Evolutionary conservation across 1,140 invertebrate genomes (phyloP).

Genomic region (Drosophila sproati): DNA sequence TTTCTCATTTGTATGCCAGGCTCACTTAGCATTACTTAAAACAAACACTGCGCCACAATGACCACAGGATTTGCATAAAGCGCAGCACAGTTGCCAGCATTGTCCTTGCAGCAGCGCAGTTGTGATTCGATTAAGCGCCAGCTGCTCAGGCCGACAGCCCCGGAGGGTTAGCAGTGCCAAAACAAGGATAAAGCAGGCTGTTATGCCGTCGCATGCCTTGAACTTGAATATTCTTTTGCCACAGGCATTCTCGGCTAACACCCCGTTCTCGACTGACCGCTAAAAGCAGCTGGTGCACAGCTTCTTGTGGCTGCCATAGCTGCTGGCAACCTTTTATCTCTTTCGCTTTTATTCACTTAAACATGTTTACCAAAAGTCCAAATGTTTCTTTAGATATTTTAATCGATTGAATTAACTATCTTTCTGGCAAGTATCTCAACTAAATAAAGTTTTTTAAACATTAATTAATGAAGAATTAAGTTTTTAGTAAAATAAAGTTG

Average conservation of each 20-base stretch:
- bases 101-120: constrained; percentile 54
- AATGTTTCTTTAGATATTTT: constrained; percentile 5
- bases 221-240: constrained; percentile 36
- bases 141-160: constrained; percentile 6
- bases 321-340: background rate
- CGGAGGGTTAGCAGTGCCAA: background rate
- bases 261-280: background rate
- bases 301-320: background rate
- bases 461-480: too few relatives aligned
- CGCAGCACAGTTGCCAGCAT: constrained; percentile 45
- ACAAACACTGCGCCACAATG: constrained; percentile 49
- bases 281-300: constrained; percentile 9
- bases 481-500: background rate
- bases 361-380: constrained; percentile 12
- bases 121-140: constrained; percentile 39
- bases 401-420: constrained; percentile 3
- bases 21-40: constrained; percentile 43
- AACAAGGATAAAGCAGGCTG: constrained; percentile 23
- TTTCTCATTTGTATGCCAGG: constrained; percentile 14
- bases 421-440: background rate
- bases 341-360: constrained; percentile 5
- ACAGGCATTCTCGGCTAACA: background rate
- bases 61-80: constrained; percentile 68
- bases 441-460: background rate
- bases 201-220: constrained; percentile 22